Evolutionary conservation across 2,888 invertebrate species (phyloP).

Genomic region (Sesia apiformis): DNA sequence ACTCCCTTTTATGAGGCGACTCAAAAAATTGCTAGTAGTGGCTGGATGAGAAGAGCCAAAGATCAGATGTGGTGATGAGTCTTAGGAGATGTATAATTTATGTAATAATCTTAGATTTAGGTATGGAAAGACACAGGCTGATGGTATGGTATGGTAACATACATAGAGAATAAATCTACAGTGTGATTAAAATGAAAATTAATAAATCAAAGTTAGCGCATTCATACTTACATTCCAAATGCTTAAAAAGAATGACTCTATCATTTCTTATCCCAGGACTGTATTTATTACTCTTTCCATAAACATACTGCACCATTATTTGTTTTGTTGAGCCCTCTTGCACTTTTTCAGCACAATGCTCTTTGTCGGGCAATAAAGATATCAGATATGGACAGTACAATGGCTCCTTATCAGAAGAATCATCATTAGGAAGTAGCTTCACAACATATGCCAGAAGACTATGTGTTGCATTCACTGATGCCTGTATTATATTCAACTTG

Average conservation of each 20-base stretch:
- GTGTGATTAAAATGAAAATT: no score
- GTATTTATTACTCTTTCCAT: slow-evolving; percentile 73
- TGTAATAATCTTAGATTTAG: no score
- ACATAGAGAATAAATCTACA: no score
- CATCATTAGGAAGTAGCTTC: slow-evolving; percentile 63
- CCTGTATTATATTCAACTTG: slow-evolving; percentile 83
- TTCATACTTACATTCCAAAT: slow-evolving; percentile 82
- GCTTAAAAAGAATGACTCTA: slow-evolving; percentile 82
- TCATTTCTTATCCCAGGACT: slow-evolving; percentile 72
- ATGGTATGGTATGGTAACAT: no score
- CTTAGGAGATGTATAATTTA: no score
- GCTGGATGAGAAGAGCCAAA: no score
- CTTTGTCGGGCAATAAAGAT: slow-evolving; percentile 66
- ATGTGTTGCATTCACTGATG: slow-evolving; percentile 81
- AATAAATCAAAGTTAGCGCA: not conserved
- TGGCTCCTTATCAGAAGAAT: slow-evolving; percentile 37
- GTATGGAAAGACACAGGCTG: no score
- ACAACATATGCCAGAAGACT: slow-evolving; percentile 80
- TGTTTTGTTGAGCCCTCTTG: slow-evolving; percentile 79
- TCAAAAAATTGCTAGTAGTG: no score
- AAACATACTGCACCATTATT: slow-evolving; percentile 86
- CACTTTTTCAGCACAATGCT: slow-evolving; percentile 39
- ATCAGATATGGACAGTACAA: slow-evolving; percentile 79
- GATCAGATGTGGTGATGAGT: no score
- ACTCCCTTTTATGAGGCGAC: no score